Evolutionary conservation across 2,888 invertebrate species (phyloP).

Genomic region (Leucophenga montana): DNA sequence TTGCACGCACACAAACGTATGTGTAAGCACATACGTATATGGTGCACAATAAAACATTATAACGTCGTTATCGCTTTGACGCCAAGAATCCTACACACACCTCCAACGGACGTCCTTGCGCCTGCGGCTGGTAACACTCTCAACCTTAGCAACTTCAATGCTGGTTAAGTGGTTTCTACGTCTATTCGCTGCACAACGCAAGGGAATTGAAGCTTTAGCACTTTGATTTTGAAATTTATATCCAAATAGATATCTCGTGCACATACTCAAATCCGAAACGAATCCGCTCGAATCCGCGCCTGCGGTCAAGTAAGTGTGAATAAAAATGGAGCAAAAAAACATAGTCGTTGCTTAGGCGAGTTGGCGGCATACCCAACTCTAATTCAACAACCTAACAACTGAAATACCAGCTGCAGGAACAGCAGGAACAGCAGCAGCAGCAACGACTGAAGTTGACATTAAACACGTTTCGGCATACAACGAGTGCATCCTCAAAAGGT

Average conservation of each 20-base stretch:
- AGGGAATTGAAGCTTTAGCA: neutral
- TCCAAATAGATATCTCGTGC: neutral
- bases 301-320: too few species aligned
- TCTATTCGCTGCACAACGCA: neutral
- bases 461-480: neutral
- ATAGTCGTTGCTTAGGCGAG: neutral
- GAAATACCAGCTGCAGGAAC: neutral
- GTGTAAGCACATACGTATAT: neutral
- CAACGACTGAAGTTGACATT: conserved; percentile 12
- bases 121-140: conserved; percentile 9
- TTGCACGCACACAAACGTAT: neutral
- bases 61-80: conserved; percentile 44
- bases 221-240: conserved; percentile 13
- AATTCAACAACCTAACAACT: too few species aligned
- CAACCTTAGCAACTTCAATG: neutral
- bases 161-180: conserved; percentile 16
- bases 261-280: too few species aligned
- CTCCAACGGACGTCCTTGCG: neutral
- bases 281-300: too few species aligned
- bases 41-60: conserved; percentile 42
- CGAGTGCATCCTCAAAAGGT: neutral
- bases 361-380: too few species aligned
- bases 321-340: neutral
- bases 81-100: conserved; percentile 21
- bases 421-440: too few species aligned